phyloP scores from a whole-genome alignment of 37 sponge, comb jelly and placozoan genomes.

The Oscarella lobularis region DNA sequence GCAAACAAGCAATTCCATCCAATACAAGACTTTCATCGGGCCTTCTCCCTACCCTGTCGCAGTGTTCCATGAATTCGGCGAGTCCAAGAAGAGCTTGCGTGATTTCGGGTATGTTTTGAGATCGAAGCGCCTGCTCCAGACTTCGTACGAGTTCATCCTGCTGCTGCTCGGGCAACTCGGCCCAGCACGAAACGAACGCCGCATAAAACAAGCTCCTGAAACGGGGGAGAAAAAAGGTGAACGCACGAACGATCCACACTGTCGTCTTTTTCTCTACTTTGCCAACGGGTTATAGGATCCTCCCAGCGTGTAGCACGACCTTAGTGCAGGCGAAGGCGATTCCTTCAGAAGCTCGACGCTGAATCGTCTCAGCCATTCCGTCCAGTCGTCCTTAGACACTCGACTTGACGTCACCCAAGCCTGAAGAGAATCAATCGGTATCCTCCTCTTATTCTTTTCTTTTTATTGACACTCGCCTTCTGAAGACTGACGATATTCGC shows the following conservation, averaged over 20 bases:
- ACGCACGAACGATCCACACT: no score
- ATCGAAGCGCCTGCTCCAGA: constrained; percentile 65
- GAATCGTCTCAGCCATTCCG: constrained; percentile 85
- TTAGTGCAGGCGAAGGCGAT: constrained; percentile 70
- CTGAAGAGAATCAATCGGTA: no score
- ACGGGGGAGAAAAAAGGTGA: not conserved
- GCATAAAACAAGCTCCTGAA: constrained; percentile 87
- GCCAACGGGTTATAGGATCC: constrained; percentile 71
- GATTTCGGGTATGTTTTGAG: constrained; percentile 85
- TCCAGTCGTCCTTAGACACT: constrained; percentile 81
- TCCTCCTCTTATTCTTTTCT: no score
- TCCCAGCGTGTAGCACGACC: constrained; percentile 74
- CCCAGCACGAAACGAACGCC: constrained; percentile 95
- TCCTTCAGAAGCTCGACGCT: constrained; percentile 90
- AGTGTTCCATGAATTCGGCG: constrained; percentile 97
- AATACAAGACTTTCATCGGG: not conserved
- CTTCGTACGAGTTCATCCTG: constrained; percentile 77
- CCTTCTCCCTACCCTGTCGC: constrained; percentile 45
- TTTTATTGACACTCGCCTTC: constrained; percentile 4
- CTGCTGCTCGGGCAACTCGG: constrained; percentile 49
- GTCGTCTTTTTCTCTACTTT: constrained; percentile 3
- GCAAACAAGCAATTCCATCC: not conserved
- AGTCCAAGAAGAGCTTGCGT: constrained; percentile 84
- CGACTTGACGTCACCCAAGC: constrained; percentile 54
- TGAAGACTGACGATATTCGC: constrained; percentile 8